Base-by-base conservation (phyloP, 1,140 invertebrate species). In the Prorops nasuta region DNA sequence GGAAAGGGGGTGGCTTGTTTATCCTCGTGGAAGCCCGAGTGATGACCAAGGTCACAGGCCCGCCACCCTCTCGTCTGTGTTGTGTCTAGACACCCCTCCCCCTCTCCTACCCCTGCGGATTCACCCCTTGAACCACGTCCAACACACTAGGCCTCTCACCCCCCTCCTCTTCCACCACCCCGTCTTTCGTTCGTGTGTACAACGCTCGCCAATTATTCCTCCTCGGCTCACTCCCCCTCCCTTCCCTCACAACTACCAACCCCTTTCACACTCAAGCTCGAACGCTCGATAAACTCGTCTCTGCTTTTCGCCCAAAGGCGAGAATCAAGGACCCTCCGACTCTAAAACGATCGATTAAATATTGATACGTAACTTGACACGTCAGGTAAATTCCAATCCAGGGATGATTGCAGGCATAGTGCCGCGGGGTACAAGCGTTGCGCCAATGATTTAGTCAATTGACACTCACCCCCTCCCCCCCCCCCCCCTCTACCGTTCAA, bases 11-110 rank as follows among this genome's bases (percentile, higher is more conserved):
- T 54, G 56, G 55, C 64, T 64, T 66, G 63, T 69, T 69, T 69
- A 67, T 72, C 67, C 63, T 61, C 56, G 61, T 66, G 59, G 65
- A 66, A 69, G 66, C 61, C 60, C 56, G 54, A 66, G 65, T 63
- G 63, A 69, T 72, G 61, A 60, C 58, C 68, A 72, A 72, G 68
- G 69, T 72, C 69, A 58, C 58, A 61, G 55, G 55, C 49, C 56
- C 58, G 54, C 63, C 55, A 58, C 66, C 64, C 63, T 49, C 52
- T 51, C 56, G 66, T 69, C 70, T 69, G 62, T 67, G 65, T 71
- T 71, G 60, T 60, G 69, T 69, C 68, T 72, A 69, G 67, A 69
- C 66, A 49, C 58, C 61, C 64, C 58, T 19, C 28, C 17, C 42
- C 6, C 37, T 32, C 63, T 49, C 49, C 55, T n/a, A 49, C 44